phyloP scores from a whole-genome alignment of 37 sponge, comb jelly and placozoan species.

The Crambe crambe region DNA sequence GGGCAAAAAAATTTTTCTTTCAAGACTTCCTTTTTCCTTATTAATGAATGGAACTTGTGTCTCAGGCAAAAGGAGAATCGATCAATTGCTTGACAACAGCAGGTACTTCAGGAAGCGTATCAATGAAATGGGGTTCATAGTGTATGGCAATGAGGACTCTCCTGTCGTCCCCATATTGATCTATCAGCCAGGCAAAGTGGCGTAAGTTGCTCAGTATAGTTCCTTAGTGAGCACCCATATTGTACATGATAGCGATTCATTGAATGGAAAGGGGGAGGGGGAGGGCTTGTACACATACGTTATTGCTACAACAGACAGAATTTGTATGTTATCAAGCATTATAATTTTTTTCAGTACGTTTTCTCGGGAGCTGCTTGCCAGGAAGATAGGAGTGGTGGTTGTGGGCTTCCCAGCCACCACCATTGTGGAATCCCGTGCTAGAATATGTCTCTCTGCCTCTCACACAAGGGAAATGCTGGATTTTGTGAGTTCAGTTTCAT shows the following conservation, averaged over 20 bases:
- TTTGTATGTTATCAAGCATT: background rate
- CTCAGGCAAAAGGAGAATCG: slow-evolving; percentile 66
- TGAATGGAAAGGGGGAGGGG: too few species aligned
- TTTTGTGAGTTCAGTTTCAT: slow-evolving; percentile 39
- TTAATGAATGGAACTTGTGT: too few species aligned
- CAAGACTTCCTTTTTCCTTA: too few species aligned
- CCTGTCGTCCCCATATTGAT: slow-evolving; percentile 79
- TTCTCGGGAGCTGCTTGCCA: slow-evolving; percentile 66
- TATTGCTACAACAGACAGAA: background rate
- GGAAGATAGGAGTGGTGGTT: slow-evolving; percentile 88
- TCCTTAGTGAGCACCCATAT: too few species aligned
- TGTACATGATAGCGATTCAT: too few species aligned
- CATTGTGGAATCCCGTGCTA: slow-evolving; percentile 67
- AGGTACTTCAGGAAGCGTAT: slow-evolving; percentile 88
- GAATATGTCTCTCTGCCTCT: slow-evolving; percentile 95
- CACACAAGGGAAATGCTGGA: slow-evolving; percentile 97
- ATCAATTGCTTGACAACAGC: slow-evolving; percentile 76
- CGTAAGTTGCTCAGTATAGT: slow-evolving; percentile 29
- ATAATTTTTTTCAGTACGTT: slow-evolving; percentile 44
- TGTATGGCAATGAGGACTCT: slow-evolving; percentile 85
- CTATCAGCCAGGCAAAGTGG: slow-evolving; percentile 41
- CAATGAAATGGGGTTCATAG: slow-evolving; percentile 84
- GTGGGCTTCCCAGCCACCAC: slow-evolving; percentile 98
- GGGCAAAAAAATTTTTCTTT: too few species aligned
- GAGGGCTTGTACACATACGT: background rate